These are phyloP conservation scores for Troides aeacus DNA, from an alignment of 2,888 invertebrate genomes.

Conservation along the genomic window DNA sequence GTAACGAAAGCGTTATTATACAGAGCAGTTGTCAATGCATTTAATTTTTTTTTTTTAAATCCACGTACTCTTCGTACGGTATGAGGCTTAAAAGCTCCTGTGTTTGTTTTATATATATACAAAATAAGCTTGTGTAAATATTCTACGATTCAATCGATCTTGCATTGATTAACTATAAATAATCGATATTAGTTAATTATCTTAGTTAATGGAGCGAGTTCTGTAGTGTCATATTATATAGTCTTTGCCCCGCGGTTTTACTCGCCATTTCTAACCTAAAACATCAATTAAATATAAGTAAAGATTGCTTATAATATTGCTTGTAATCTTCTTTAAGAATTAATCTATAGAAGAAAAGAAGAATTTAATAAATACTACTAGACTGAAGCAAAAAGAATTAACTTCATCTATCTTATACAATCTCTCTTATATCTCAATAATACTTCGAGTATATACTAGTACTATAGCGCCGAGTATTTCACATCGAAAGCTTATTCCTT, in stretches of 20 bases:
- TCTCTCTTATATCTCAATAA: no score
- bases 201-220: neutral
- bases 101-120: slow-evolving; percentile 6
- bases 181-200: neutral
- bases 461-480: no score
- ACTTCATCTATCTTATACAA: no score
- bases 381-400: neutral
- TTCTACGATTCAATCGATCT: neutral
- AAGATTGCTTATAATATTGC: neutral
- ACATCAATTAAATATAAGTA: neutral
- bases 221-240: slow-evolving; percentile 3
- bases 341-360: neutral
- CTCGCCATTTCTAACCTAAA: neutral
- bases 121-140: slow-evolving; percentile 4
- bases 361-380: neutral
- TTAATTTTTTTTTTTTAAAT: slow-evolving; percentile 1
- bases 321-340: neutral
- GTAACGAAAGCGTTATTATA: no score
- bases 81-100: slow-evolving; percentile 12
- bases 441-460: no score
- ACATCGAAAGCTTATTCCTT: no score
- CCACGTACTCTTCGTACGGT: slow-evolving; percentile 12
- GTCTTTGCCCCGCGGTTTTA: no score
- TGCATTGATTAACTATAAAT: neutral
- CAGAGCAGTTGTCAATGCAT: slow-evolving; percentile 8